These are phyloP conservation scores for Drosophila paranaensis DNA, from an alignment of 2,888 invertebrate species.

Conservation along the genomic window DNA sequence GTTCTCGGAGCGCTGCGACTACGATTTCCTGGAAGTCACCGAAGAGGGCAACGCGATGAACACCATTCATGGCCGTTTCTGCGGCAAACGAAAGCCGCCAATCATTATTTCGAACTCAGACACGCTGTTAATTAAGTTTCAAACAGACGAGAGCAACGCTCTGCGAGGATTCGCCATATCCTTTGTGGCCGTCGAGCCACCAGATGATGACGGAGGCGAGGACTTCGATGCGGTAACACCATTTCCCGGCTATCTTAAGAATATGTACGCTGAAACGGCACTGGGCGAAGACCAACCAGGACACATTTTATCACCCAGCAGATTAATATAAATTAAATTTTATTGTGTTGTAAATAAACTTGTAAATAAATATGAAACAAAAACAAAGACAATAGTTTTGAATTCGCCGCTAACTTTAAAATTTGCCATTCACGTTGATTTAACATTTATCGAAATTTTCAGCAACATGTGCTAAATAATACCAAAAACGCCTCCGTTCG, in stretches of 20 bases:
- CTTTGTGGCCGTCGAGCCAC: slow-evolving; percentile 90
- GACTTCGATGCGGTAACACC: slow-evolving; percentile 82
- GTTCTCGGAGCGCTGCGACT: slow-evolving; percentile 95
- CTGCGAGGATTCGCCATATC: slow-evolving; percentile 96
- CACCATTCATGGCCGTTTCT: slow-evolving; percentile 91
- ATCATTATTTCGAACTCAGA: slow-evolving; percentile 95
- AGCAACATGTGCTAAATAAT: slow-evolving; percentile 30
- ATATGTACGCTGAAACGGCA: slow-evolving; percentile 70
- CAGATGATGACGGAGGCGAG: slow-evolving; percentile 84
- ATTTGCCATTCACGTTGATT: slow-evolving; percentile 23
- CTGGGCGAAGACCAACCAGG: slow-evolving; percentile 6
- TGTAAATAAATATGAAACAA: slow-evolving; percentile 3
- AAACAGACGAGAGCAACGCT: slow-evolving; percentile 95
- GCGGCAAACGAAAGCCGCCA: slow-evolving; percentile 93
- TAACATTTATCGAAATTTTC: neutral
- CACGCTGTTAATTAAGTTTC: slow-evolving; percentile 93
- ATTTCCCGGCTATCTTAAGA: slow-evolving; percentile 84
- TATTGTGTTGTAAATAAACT: slow-evolving; percentile 61
- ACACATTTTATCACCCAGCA: slow-evolving; percentile 46
- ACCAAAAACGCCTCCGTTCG: slow-evolving; percentile 29
- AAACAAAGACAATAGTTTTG: neutral
- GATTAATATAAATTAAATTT: slow-evolving; percentile 37
- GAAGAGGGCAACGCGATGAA: slow-evolving; percentile 89
- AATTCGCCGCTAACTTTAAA: neutral
- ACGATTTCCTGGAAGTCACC: slow-evolving; percentile 96